Evolutionary conservation across 2,113 vertebrate genomes (phyloP).

Genomic region (Parotia lawesii): DNA sequence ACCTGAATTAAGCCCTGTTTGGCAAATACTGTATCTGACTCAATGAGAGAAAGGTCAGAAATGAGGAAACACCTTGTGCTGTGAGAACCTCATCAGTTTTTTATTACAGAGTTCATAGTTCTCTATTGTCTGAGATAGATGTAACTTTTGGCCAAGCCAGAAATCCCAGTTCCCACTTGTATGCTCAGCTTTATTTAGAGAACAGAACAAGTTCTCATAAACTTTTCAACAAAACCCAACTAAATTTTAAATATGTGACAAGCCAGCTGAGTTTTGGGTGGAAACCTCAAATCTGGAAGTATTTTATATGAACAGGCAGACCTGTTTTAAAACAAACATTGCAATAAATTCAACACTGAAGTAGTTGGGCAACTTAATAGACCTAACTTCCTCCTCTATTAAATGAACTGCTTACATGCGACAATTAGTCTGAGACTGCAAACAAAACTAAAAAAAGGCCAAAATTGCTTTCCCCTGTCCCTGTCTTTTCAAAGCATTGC

Average conservation of each 20-base stretch:
- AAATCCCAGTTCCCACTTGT: neutral
- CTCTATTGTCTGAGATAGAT: neutral
- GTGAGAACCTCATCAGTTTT: neutral
- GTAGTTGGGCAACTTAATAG: neutral
- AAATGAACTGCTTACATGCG: neutral
- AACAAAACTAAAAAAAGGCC: neutral
- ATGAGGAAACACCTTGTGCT: constrained; percentile 16
- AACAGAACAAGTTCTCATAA: neutral
- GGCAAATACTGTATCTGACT: neutral
- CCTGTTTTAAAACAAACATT: neutral
- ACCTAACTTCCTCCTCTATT: neutral
- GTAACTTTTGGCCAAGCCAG: neutral
- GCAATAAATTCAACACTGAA: constrained; percentile 7
- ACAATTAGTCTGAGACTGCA: neutral
- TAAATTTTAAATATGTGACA: neutral
- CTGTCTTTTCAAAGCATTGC: neutral
- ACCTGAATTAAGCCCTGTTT: neutral
- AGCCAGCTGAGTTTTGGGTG: neutral
- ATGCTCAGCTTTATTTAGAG: neutral
- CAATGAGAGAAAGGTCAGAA: constrained; percentile 15
- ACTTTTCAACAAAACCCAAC: neutral
- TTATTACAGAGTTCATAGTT: neutral
- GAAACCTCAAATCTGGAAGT: neutral
- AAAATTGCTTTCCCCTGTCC: neutral
- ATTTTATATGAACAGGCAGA: neutral